Base-by-base conservation (phyloP, 2,888 invertebrate genomes). In the Latrodectus elegans region DNA sequence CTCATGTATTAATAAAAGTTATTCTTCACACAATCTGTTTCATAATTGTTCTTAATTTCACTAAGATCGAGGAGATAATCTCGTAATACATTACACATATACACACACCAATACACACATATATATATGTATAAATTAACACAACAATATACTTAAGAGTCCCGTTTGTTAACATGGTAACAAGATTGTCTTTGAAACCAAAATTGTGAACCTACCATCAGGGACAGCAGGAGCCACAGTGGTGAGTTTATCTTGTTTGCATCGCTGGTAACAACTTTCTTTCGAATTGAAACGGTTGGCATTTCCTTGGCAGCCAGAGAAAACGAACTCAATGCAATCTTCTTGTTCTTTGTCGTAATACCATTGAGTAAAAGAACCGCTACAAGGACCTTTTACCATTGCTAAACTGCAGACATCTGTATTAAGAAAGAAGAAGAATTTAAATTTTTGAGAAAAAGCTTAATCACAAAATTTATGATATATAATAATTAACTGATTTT, bases 231-330 rank as follows among this genome's bases (percentile, higher is more conserved):
- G 85, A 2, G 85, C 70, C 0, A 17, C n/a, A 11, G 88, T 85
- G 3, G 85, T 74, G 3, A 74, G 71, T n/a, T 67, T 72, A 9
- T 75, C 75, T 26, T 84, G 80, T 52, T 86, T 87, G 81, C 97
- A 97, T 89, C 94, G 94, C 86, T 94, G 93, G 89, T 95, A 94
- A 92, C 97, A 97, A 91, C 95, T 94, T 49, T 95, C 94, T 52
- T 94, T 93, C 12, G 94, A 93, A 70, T 93, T 93, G 93, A 96
- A 97, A 91, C 95, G 95, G 92, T 97, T 97, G 77, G 93, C 93
- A 92, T 97, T 97, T 53, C 96, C 96, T 1, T 94, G 94, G 91
- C 97, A 97, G 82, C 97, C 97, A 6, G 96, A 95, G 91, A 95
- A 97, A 73, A 93, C 92, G 93, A 97, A 98, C 91, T 94, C 94